phyloP scores from a whole-genome alignment of 1,140 invertebrate species.

The Papilio glaucus region DNA sequence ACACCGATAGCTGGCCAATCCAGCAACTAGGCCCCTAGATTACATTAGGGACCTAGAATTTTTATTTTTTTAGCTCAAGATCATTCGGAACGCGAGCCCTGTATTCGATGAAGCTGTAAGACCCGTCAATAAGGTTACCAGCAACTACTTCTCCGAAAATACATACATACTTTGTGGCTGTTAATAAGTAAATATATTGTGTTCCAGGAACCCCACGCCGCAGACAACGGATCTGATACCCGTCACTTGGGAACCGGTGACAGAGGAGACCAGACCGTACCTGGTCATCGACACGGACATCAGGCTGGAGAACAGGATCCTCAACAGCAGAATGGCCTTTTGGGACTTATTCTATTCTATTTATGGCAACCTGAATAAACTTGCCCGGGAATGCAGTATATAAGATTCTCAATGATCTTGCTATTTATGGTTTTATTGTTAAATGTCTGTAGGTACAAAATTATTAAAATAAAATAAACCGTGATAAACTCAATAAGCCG shows the following conservation, averaged over 20 bases:
- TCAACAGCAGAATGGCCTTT: slow-evolving; percentile 68
- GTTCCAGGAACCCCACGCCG: slow-evolving; percentile 73
- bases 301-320: slow-evolving; percentile 54
- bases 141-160: too few relatives aligned
- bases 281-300: slow-evolving; percentile 64
- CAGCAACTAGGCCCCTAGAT: too few relatives aligned
- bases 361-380: slow-evolving; percentile 60
- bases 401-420: slow-evolving; percentile 37
- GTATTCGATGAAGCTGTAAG: too few relatives aligned
- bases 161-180: too few relatives aligned
- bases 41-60: too few relatives aligned
- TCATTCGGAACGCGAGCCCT: too few relatives aligned
- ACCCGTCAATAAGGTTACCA: too few relatives aligned
- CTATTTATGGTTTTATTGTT: neutral
- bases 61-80: too few relatives aligned
- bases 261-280: slow-evolving; percentile 55
- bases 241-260: slow-evolving; percentile 58
- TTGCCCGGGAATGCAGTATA: slow-evolving; percentile 50
- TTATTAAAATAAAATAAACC: too few relatives aligned
- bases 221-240: slow-evolving; percentile 53
- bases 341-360: slow-evolving; percentile 72
- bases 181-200: slow-evolving; percentile 34
- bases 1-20: too few relatives aligned
- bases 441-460: too few relatives aligned
- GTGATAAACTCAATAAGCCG: too few relatives aligned